Conservation (phyloP, 30 jellyfish, hydroid and myxozoan species). For the Aurelia aurita region DNA sequence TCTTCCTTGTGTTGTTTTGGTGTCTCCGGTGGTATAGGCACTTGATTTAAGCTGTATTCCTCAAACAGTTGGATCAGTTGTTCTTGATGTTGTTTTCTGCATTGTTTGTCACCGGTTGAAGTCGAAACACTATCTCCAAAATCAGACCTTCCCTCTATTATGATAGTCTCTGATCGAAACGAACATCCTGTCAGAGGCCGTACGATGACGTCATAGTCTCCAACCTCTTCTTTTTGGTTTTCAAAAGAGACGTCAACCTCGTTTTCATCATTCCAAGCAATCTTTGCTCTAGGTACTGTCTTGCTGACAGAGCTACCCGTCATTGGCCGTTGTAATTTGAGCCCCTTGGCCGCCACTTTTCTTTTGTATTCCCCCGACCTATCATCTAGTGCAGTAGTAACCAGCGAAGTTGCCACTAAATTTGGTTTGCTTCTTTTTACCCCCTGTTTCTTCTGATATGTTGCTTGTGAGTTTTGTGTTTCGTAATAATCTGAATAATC, state of each 20-base stretch:
- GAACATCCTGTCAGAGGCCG: slow-evolving; percentile 49
- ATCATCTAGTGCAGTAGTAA: not conserved
- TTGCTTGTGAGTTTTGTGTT: not conserved
- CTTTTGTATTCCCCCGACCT: not conserved
- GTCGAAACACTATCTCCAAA: slow-evolving; percentile 23
- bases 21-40: slow-evolving; percentile 63
- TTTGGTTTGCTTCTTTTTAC: not conserved
- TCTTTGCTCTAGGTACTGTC: not conserved
- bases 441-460: not conserved
- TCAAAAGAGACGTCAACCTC: not conserved
- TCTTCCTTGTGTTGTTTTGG: not conserved
- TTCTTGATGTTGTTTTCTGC: slow-evolving; percentile 1
- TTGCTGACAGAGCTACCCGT: not conserved
- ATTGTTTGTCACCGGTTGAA: not conserved
- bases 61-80: slow-evolving; percentile 21
- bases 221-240: not conserved
- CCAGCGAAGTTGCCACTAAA: not conserved
- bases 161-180: slow-evolving; percentile 30
- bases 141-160: slow-evolving; percentile 21
- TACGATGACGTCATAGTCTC: slow-evolving; percentile 19
- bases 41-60: slow-evolving; percentile 54
- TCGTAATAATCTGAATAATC: not conserved
- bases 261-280: not conserved
- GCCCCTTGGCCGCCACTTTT: not conserved
- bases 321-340: not conserved